Conservation (phyloP, 2,797 vertebrate species). For the Coccyzus lansbergi region DNA sequence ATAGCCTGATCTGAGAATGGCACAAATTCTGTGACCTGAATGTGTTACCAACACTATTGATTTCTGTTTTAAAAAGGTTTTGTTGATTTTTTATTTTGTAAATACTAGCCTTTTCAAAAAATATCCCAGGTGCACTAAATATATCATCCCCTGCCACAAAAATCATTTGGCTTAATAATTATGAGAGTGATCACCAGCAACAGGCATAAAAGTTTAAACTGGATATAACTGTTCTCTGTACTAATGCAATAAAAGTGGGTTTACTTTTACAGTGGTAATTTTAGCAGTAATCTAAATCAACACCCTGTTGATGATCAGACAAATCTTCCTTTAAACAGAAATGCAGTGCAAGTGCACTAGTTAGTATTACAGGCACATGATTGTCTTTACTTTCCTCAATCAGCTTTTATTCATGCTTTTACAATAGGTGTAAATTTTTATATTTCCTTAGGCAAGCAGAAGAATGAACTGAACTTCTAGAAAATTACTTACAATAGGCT, state of each 20-base stretch:
- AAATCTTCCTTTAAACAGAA: constrained; percentile 49
- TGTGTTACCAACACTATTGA: neutral
- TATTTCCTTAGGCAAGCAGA: constrained; percentile 66
- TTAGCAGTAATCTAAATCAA: constrained; percentile 60
- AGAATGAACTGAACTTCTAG: constrained; percentile 60
- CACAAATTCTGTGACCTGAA: neutral
- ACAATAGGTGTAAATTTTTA: constrained; percentile 73
- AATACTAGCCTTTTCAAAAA: neutral
- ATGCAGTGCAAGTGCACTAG: constrained; percentile 43
- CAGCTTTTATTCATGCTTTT: constrained; percentile 74
- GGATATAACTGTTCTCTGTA: constrained; percentile 4
- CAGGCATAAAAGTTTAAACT: constrained; percentile 1
- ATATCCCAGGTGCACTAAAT: neutral
- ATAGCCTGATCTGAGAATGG: neutral
- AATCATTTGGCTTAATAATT: constrained; percentile 33
- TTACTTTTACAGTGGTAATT: constrained; percentile 49
- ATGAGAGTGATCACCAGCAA: constrained; percentile 22
- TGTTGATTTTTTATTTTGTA: constrained; percentile 25
- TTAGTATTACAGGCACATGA: constrained; percentile 59
- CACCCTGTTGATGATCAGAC: constrained; percentile 39
- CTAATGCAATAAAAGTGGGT: constrained; percentile 38
- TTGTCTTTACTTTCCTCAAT: constrained; percentile 69
- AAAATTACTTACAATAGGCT: constrained; percentile 47
- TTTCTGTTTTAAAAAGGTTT: neutral
- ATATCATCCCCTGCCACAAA: neutral